These are phyloP conservation scores for Zaprionus obscuricornis DNA, from an alignment of 2,888 invertebrate genomes.

Conservation along the genomic window DNA sequence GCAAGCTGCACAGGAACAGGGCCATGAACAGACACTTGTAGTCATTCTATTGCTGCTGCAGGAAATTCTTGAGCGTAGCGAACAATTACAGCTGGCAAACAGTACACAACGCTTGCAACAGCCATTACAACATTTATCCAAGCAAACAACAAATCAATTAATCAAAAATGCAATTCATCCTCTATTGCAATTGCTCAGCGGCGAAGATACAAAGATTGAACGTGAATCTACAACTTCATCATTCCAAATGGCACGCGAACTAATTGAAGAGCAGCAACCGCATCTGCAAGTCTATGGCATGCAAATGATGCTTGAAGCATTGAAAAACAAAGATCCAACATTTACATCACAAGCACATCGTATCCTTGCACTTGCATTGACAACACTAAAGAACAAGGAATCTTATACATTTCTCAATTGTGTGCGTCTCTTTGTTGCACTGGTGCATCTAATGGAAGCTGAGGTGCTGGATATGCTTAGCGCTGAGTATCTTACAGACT, in stretches of 20 bases:
- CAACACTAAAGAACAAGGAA: slow-evolving; percentile 78
- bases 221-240: too few species aligned
- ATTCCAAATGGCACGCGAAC: slow-evolving; percentile 66
- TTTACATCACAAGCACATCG: slow-evolving; percentile 75
- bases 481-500: slow-evolving; percentile 80
- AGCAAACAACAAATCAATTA: slow-evolving; percentile 45
- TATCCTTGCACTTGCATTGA: slow-evolving; percentile 79
- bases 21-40: slow-evolving; percentile 60
- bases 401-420: slow-evolving; percentile 83
- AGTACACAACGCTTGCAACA: slow-evolving; percentile 32
- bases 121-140: slow-evolving; percentile 40
- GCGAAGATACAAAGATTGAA: slow-evolving; percentile 8
- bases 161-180: slow-evolving; percentile 59
- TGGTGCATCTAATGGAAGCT: slow-evolving; percentile 77
- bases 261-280: slow-evolving; percentile 76
- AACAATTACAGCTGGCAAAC: slow-evolving; percentile 34
- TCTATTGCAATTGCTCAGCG: slow-evolving; percentile 49
- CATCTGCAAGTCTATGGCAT: slow-evolving; percentile 82
- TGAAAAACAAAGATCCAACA: slow-evolving; percentile 69
- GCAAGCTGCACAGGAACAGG: slow-evolving; percentile 19
- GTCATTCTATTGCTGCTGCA: slow-evolving; percentile 71
- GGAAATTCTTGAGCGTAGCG: slow-evolving; percentile 70
- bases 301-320: slow-evolving; percentile 74
- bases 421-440: slow-evolving; percentile 78
- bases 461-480: slow-evolving; percentile 81